Base-by-base conservation (phyloP, 2,888 invertebrate species). In the Cryptocephalus moraei region DNA sequence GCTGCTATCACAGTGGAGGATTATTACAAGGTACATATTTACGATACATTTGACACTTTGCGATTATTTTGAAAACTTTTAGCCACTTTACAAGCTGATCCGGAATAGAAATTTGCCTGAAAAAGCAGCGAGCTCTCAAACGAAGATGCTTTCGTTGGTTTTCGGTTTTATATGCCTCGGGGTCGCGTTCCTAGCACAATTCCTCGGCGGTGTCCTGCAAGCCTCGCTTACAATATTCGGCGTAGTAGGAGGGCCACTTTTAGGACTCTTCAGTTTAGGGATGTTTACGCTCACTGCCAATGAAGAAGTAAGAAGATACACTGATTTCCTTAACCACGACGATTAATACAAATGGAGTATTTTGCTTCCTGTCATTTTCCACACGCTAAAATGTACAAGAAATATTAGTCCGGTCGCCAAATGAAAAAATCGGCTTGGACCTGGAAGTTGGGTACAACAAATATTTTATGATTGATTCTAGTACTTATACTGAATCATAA, bases 1-100 rank as follows among this genome's bases (percentile, higher is more conserved):
- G 85, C 94, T 0, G 93, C 94, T 0, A 90, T 94, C 10, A 88
- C 91, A 0, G 72, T 93, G 40, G 86, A 91, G 61, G 95, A 95
- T 70, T 91, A 93, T 56, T 71, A 92, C 3, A 81, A 81, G 62
- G 72, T 72, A 51, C 6, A 22, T 22, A 22, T 22, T n/a, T n/a
- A 22, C 6, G 22, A 22, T 4, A 22, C 38, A 12, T 33, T n/a
- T 38, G 10, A 10, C 32, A 11, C 10, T 9, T 31, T 12, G 22
- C 8, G 9, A 14, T 22, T 22, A 22, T 22, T 22, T 22, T 22
- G 22, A 4, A 22, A 22, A 6, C 51, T 65, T 64, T 43, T 48
- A 71, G 67, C 76, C 76, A 0, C 36, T 74, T 32, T 66, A 73
- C 46, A 53, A 50, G 31, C 53, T 53, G 38, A 58, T 72, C 1